Base-by-base conservation (phyloP, 2,888 invertebrate species). In the Odiellus spinosus region DNA sequence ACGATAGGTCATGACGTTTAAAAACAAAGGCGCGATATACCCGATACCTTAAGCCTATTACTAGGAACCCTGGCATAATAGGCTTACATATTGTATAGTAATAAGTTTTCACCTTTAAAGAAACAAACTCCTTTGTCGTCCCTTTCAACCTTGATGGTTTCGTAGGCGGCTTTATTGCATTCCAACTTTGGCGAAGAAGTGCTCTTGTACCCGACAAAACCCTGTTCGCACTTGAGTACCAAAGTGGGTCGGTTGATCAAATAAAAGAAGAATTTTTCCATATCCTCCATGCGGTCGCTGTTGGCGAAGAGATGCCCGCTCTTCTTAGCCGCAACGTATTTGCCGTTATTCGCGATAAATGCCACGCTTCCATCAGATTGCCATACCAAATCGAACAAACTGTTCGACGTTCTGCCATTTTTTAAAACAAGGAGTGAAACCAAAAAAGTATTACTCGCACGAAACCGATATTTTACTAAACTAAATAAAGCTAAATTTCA, bases 101-200 rank as follows among this genome's bases (percentile, higher is more conserved):
- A n/a, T n/a, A n/a, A n/a, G n/a, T n/a, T n/a, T 60, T 60, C 67
- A 85, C 87, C 87, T 76, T 90, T 90, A 69, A 93, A 82, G 66
- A 81, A 78, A 46, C 91, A 88, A 48, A 83, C 73, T 20, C 91
- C 93, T 62, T 83, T 83, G 50, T 86, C 83, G 45, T 83, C 82
- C 55, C 87, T 76, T 65, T 88, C 83, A 48, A 93, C 85, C 64
- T 82, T 77, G 57, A 93, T 87, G 48, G 87, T 85, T 70, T 90
- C 90, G 65, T 91, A 91, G 57, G 80, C 80, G 51, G 90, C 86
- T 71, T 90, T 90, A 71, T 91, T 93, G 73, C 91, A 93, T 70
- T 93, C 91, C 58, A 91, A 72, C 64, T 83, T 82, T 34, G 79
- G 75, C 60, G 80, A 82, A 2, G 58, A 52, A 34, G 76, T 46